Evolutionary conservation across 2,113 vertebrate genomes (phyloP).

Genomic region (Pangasianodon gigas): DNA sequence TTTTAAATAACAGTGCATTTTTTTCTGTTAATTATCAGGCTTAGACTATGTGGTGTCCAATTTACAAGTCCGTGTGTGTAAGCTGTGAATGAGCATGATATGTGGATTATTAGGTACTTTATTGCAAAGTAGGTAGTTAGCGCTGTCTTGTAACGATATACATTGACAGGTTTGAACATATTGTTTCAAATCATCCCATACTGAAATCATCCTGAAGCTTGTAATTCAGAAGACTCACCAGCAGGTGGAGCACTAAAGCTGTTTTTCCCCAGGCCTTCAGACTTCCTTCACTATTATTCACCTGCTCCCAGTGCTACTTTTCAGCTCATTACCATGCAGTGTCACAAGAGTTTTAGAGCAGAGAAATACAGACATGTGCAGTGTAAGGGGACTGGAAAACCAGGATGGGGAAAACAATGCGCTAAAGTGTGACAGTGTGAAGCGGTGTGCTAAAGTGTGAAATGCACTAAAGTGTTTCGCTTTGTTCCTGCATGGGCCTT

Average conservation of each 20-base stretch:
- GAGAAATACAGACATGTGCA: background rate
- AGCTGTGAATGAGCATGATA: background rate
- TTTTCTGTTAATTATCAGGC: background rate
- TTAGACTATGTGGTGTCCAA: background rate
- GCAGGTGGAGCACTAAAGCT: constrained; percentile 71
- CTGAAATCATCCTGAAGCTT: background rate
- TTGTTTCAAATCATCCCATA: background rate
- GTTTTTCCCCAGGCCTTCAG: background rate
- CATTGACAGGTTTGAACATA: background rate
- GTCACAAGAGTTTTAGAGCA: background rate
- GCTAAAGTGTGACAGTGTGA: constrained; percentile 27
- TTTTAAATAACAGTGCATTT: background rate
- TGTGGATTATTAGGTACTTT: background rate
- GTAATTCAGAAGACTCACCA: constrained; percentile 54
- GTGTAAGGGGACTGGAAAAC: background rate
- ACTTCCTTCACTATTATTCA: background rate
- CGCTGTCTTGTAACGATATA: background rate
- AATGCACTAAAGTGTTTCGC: constrained; percentile 6
- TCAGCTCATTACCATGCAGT: constrained; percentile 18
- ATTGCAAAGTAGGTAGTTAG: background rate
- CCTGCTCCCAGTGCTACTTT: background rate
- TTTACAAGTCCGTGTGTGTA: background rate
- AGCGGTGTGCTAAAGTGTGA: constrained; percentile 20
- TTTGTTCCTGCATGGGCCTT: constrained; percentile 3
- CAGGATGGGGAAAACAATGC: background rate